A percentile compares a stretch with the other conserved stretches of the same genome.
Conservation (phyloP, 1,140 invertebrate genomes). For the Aphelinus atriplicis region DNA sequence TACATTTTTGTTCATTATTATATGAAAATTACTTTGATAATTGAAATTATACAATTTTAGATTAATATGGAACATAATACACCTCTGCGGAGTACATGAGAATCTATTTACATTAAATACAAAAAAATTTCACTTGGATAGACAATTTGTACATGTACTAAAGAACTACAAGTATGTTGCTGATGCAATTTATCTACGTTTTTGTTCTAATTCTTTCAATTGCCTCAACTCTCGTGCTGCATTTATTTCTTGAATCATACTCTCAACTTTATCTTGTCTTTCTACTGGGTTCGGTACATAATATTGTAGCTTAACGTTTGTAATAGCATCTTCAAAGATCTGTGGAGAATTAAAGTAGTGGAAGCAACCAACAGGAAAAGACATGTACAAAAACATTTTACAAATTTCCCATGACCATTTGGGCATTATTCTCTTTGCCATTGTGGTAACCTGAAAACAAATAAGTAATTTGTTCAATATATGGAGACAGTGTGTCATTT, state of each 20-base stretch:
- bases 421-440: slow-evolving; percentile 70
- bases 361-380: slow-evolving; percentile 84
- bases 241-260: slow-evolving; percentile 34
- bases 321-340: slow-evolving; percentile 84
- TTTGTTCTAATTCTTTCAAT: slow-evolving; percentile 34
- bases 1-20: no score
- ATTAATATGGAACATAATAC: not conserved
- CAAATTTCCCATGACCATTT: slow-evolving; percentile 82
- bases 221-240: not conserved
- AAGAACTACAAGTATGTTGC: no score
- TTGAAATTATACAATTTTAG: not conserved
- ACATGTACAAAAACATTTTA: slow-evolving; percentile 86
- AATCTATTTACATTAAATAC: no score
- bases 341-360: slow-evolving; percentile 87
- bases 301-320: slow-evolving; percentile 73
- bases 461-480: no score
- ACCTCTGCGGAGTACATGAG: no score
- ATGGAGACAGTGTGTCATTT: no score
- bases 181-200: no score
- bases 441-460: slow-evolving; percentile 25
- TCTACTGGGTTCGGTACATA: slow-evolving; percentile 46
- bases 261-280: not conserved
- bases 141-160: no score
- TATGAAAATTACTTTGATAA: no score
- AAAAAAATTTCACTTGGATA: no score